Conservation (phyloP, 2,113 vertebrate genomes). For the Protobothrops mucrosquamatus region DNA sequence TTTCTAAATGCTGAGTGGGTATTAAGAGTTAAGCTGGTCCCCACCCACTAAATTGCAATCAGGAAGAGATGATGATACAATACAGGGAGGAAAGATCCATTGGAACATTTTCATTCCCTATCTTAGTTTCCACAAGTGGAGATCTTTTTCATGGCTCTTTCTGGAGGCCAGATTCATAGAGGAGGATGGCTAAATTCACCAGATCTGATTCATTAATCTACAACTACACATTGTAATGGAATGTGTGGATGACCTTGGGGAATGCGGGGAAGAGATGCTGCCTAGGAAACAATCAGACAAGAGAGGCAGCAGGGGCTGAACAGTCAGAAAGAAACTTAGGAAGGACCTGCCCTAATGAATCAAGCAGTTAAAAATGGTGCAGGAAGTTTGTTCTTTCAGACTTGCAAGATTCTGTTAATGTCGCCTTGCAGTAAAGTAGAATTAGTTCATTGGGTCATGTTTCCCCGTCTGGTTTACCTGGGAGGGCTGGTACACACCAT, state of each 20-base stretch:
- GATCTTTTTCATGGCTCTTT: not conserved
- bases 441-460: not conserved
- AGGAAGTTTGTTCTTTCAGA: too few relatives aligned
- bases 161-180: not conserved
- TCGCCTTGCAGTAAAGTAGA: too few relatives aligned
- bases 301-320: not conserved
- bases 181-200: not conserved
- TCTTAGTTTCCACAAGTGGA: not conserved
- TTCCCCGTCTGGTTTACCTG: not conserved
- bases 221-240: not conserved
- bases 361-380: too few relatives aligned
- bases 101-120: not conserved
- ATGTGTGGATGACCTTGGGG: not conserved
- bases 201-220: not conserved
- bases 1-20: not conserved
- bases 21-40: not conserved
- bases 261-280: not conserved
- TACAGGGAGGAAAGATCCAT: not conserved
- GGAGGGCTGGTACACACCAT: not conserved
- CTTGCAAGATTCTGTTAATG: too few relatives aligned
- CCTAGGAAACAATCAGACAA: not conserved
- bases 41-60: not conserved
- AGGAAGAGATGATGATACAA: not conserved
- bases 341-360: not conserved
- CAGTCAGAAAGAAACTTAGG: not conserved